Conservation (phyloP, 23 tunicate genomes). For the Trididemnum clinides region DNA sequence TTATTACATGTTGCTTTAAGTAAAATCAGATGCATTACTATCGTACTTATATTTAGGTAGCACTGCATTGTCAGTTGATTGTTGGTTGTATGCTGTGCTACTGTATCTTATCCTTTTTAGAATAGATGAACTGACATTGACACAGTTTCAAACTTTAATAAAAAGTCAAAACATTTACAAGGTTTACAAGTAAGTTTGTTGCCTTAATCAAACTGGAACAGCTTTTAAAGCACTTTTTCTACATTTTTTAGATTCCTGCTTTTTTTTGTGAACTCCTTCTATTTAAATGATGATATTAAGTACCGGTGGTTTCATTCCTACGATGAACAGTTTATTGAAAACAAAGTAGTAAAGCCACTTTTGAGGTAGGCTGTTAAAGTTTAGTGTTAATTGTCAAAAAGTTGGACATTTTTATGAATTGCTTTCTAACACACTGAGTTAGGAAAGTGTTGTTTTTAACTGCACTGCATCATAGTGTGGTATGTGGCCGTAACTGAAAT, state of each 20-base stretch:
- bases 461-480: too few relatives aligned
- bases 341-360: slow-evolving; percentile 3
- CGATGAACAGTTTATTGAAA: not conserved
- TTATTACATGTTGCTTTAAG: too few relatives aligned
- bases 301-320: not conserved
- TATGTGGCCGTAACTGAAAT: too few relatives aligned
- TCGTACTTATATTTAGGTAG: too few relatives aligned
- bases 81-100: not conserved
- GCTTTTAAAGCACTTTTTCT: not conserved
- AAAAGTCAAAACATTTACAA: not conserved
- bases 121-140: not conserved
- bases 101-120: not conserved
- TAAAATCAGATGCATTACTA: too few relatives aligned
- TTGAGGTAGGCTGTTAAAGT: not conserved
- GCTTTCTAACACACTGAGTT: not conserved
- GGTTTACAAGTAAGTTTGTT: not conserved
- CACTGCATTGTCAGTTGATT: too few relatives aligned
- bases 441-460: too few relatives aligned
- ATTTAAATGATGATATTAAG: not conserved
- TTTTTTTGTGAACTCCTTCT: not conserved
- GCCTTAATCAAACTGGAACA: not conserved
- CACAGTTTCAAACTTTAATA: not conserved
- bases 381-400: too few relatives aligned
- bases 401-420: not conserved
- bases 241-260: not conserved